Evolutionary conservation across 1,140 invertebrate species (phyloP).

Genomic region (Agraylea sexmaculata): DNA sequence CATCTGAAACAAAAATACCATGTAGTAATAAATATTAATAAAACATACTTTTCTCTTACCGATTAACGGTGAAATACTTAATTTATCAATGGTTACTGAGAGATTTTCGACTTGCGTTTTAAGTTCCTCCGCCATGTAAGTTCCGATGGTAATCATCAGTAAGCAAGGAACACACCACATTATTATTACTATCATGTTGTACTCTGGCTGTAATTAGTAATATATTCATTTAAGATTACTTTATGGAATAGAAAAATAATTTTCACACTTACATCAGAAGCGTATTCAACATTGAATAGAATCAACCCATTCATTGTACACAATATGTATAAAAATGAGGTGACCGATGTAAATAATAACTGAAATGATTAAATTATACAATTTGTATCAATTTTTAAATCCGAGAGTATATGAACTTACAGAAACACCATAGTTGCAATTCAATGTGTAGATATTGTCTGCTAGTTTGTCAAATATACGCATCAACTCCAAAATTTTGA

Average conservation of each 20-base stretch:
- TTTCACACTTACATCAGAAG: conserved; percentile 11
- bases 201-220: conserved; percentile 9
- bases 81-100: conserved; percentile 13
- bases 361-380: conserved; percentile 8
- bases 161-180: conserved; percentile 10
- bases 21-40: not conserved
- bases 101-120: conserved; percentile 9
- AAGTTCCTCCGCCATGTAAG: conserved; percentile 12
- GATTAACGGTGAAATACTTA: conserved; percentile 10
- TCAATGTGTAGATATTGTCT: conserved; percentile 15
- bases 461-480: conserved; percentile 16
- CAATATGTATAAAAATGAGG: conserved; percentile 11
- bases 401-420: conserved; percentile 7
- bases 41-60: conserved; percentile 6
- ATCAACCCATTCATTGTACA: conserved; percentile 17
- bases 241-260: conserved; percentile 2
- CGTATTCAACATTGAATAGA: conserved; percentile 12
- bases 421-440: conserved; percentile 14
- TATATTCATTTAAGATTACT: conserved; percentile 2
- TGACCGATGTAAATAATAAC: conserved; percentile 11
- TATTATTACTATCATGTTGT: conserved; percentile 5
- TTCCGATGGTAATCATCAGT: conserved; percentile 5
- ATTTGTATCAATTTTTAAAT: not conserved
- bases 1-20: conserved; percentile 12
- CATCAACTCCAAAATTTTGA: conserved; percentile 13